Conservation (phyloP, 2,888 invertebrate genomes). For the Corbicula japonica region DNA sequence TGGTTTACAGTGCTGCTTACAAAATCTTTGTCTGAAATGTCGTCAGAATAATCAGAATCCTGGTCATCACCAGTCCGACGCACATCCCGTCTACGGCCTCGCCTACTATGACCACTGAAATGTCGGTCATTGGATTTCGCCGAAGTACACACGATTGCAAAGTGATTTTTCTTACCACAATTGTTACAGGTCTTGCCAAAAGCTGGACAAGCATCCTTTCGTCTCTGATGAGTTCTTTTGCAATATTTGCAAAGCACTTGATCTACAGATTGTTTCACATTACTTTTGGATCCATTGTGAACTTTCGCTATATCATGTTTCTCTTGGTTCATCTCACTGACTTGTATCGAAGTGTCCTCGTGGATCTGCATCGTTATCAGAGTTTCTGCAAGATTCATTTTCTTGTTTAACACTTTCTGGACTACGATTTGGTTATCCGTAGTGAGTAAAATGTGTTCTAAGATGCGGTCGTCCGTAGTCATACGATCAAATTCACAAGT, state of each 20-base stretch:
- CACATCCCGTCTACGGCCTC: not conserved
- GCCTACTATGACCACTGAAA: not conserved
- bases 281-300: too few species aligned
- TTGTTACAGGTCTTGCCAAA: conserved; percentile 10
- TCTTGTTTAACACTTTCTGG: conserved; percentile 4
- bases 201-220: conserved; percentile 4
- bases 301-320: not conserved
- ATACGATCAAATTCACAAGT: conserved; percentile 9
- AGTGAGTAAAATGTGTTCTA: conserved; percentile 20
- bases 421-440: conserved; percentile 1
- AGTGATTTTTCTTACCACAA: conserved; percentile 26
- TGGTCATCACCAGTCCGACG: not conserved
- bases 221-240: not conserved
- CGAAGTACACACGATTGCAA: conserved; percentile 14
- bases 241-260: conserved; percentile 5
- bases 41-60: conserved; percentile 1
- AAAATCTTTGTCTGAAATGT: not conserved
- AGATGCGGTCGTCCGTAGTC: conserved; percentile 14
- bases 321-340: not conserved
- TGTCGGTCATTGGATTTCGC: not conserved
- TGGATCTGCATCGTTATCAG: not conserved
- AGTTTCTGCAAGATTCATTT: not conserved
- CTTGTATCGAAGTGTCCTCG: not conserved
- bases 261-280: too few species aligned
- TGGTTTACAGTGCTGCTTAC: conserved; percentile 7